Percentiles rank a stretch among this genome's conserved stretches.
phyloP scores from a whole-genome alignment of 2,888 invertebrate genomes.

The Amphipoea oculea region DNA sequence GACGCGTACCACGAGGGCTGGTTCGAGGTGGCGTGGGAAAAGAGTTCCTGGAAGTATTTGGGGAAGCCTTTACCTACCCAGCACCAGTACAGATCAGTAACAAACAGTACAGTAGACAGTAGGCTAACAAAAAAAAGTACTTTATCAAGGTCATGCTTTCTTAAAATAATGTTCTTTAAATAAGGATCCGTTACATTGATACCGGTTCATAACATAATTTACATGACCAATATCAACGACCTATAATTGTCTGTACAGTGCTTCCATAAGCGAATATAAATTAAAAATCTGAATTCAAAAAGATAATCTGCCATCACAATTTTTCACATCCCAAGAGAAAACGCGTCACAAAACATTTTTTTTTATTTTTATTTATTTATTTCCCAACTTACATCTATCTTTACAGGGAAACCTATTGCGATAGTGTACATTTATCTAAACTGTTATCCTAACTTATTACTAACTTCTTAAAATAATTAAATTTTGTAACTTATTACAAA shows the following conservation, averaged over 20 bases:
- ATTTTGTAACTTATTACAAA: too few species aligned
- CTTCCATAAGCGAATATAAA: background rate
- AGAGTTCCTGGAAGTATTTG: too few species aligned
- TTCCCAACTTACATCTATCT: too few species aligned
- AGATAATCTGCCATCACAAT: background rate
- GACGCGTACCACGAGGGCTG: background rate
- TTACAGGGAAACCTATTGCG: too few species aligned
- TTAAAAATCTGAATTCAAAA: background rate
- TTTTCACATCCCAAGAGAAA: slow-evolving; percentile 11
- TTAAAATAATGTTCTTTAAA: background rate
- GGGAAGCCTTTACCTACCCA: too few species aligned
- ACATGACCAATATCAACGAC: background rate
- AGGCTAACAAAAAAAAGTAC: background rate
- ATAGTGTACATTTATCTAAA: too few species aligned
- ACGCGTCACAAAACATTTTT: slow-evolving; percentile 23
- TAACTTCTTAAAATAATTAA: too few species aligned
- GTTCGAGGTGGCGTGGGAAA: background rate
- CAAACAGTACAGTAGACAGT: too few species aligned
- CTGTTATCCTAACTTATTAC: too few species aligned
- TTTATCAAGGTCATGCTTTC: background rate
- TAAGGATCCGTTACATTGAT: background rate
- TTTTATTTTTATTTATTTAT: too few species aligned
- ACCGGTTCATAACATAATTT: background rate
- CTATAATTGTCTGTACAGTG: background rate
- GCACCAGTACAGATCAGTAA: too few species aligned